Conservation (phyloP, 2,888 invertebrate genomes). For the Galeopsomyia nigrocyanea region DNA sequence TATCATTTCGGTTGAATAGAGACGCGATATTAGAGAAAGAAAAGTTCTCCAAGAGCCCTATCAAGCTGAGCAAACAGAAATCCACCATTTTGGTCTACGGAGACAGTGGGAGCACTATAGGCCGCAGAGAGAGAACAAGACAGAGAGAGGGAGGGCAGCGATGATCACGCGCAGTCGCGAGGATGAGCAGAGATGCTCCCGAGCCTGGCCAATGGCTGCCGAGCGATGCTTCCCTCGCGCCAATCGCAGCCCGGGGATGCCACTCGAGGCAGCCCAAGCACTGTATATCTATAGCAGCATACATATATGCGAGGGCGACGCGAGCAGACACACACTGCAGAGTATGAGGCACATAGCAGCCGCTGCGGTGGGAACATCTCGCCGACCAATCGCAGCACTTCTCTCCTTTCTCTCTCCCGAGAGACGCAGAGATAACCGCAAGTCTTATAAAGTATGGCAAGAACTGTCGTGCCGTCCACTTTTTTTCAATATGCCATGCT, state of each 20-base stretch:
- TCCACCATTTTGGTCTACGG: conserved; percentile 30
- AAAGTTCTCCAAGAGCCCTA: conserved; percentile 16
- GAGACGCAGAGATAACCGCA: conserved; percentile 9
- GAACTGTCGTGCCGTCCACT: neutral
- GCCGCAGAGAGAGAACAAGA: conserved; percentile 15
- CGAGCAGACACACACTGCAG: conserved; percentile 1
- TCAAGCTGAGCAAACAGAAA: no score
- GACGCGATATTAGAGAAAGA: no score
- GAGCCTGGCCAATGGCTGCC: conserved; percentile 57
- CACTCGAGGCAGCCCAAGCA: conserved; percentile 53
- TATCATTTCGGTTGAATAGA: no score
- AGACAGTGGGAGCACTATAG: conserved; percentile 32
- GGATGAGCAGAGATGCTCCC: conserved; percentile 67
- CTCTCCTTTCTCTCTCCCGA: neutral
- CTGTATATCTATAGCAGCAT: neutral
- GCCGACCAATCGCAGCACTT: conserved; percentile 26
- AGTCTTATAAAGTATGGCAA: neutral
- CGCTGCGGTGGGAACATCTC: conserved; percentile 25
- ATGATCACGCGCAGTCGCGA: conserved; percentile 59
- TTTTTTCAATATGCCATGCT: no score
- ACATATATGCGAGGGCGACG: conserved; percentile 1
- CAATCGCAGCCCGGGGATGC: conserved; percentile 63
- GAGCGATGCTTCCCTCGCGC: conserved; percentile 64
- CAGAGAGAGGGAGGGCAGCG: conserved; percentile 46
- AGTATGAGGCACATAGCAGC: conserved; percentile 51